Percentiles rank a stretch among this genome's conserved stretches.
These are phyloP conservation scores for Nycticryphes semicollaris DNA, from an alignment of 2,113 vertebrate species.

Conservation along the genomic window DNA sequence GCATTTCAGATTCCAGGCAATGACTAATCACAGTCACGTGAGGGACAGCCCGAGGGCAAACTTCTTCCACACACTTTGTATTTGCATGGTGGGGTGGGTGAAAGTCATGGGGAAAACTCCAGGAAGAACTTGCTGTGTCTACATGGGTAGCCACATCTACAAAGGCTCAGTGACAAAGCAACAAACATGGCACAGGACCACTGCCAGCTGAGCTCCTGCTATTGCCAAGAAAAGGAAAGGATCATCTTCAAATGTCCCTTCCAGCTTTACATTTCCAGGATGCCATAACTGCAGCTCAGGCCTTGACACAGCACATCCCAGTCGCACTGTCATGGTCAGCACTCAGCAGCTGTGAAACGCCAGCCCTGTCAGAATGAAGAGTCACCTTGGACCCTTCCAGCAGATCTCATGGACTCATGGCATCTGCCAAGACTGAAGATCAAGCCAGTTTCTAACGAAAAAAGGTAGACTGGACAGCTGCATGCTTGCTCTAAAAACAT, in stretches of 20 bases:
- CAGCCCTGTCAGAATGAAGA: neutral
- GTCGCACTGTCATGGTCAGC: neutral
- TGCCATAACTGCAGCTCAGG: neutral
- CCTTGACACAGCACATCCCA: neutral
- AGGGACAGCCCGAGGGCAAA: neutral
- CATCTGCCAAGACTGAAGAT: neutral
- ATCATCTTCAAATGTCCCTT: neutral
- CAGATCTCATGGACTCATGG: neutral
- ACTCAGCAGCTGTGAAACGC: neutral
- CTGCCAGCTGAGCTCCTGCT: neutral
- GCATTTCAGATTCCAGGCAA: slow-evolving; percentile 11
- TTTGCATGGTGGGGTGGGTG: neutral
- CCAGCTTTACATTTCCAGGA: neutral
- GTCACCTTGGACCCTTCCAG: neutral
- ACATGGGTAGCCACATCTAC: neutral
- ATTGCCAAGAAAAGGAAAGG: neutral
- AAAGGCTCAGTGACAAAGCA: neutral
- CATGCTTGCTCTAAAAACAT: neutral
- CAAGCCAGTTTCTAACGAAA: neutral
- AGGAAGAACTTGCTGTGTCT: neutral
- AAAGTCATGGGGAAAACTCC: neutral
- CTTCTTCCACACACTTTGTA: neutral
- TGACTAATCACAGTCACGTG: neutral
- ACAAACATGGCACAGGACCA: neutral
- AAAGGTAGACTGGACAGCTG: neutral